Evolutionary conservation across 2,113 vertebrate species (phyloP).

Genomic region (Ictidomys tridecemlineatus): DNA sequence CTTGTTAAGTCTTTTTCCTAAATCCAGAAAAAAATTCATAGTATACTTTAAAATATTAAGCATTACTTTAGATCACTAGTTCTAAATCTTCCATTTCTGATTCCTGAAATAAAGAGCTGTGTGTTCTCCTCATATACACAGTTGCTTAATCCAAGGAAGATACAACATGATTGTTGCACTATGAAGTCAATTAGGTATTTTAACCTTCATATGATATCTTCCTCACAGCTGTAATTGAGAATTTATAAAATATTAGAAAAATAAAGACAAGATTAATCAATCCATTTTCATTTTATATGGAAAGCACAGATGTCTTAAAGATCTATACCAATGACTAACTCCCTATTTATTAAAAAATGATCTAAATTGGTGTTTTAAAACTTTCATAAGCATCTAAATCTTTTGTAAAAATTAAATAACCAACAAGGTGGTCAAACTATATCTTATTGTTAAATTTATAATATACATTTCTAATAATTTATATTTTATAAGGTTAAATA

Average conservation of each 20-base stretch:
- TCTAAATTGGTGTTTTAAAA: not conserved
- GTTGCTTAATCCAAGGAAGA: not conserved
- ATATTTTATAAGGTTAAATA: not conserved
- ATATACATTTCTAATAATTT: not conserved
- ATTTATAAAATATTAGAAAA: constrained; percentile 6
- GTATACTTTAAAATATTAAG: not conserved
- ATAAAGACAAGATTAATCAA: not conserved
- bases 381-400: not conserved
- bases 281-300: not conserved
- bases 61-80: not conserved
- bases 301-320: not conserved
- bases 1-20: constrained; percentile 24
- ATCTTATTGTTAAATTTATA: not conserved
- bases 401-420: constrained; percentile 17
- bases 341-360: not conserved
- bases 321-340: not conserved
- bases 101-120: not conserved
- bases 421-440: not conserved
- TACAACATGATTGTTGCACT: not conserved
- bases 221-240: not conserved
- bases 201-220: not conserved
- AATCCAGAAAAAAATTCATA: not conserved
- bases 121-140: not conserved
- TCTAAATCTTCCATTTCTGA: not conserved
- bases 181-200: not conserved